phyloP scores from a whole-genome alignment of 2,797 vertebrate species.

The Esox lucius region DNA sequence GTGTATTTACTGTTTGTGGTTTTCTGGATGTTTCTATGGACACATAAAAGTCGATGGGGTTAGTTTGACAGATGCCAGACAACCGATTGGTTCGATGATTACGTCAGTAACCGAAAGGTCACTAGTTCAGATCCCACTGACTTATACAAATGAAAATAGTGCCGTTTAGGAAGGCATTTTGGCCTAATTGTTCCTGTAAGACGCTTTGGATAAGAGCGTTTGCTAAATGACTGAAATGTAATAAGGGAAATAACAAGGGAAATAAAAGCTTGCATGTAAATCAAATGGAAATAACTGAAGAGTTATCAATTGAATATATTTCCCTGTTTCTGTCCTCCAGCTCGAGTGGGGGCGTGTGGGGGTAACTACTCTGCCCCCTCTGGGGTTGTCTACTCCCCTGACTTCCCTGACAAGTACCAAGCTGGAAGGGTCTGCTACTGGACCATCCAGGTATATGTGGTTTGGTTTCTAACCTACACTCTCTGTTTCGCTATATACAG shows the following conservation, averaged over 20 bases:
- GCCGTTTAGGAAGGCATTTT: too few relatives aligned
- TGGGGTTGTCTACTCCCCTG: conserved; percentile 91
- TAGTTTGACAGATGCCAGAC: background rate
- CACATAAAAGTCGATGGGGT: background rate
- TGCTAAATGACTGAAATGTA: background rate
- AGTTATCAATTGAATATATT: background rate
- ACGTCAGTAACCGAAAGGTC: too few relatives aligned
- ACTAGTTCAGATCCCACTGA: too few relatives aligned
- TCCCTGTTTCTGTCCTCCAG: conserved; percentile 60
- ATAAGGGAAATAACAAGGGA: too few relatives aligned
- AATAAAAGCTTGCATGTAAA: background rate
- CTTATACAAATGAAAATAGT: too few relatives aligned
- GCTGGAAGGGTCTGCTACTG: conserved; percentile 91
- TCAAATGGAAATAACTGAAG: background rate
- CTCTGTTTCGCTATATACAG: too few relatives aligned
- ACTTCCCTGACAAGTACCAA: conserved; percentile 90
- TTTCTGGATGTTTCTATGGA: background rate
- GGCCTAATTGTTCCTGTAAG: too few relatives aligned
- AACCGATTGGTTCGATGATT: too few relatives aligned
- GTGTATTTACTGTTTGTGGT: background rate
- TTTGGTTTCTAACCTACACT: too few relatives aligned
- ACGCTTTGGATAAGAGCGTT: background rate
- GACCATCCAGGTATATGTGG: conserved; percentile 78
- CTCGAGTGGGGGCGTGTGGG: conserved; percentile 90
- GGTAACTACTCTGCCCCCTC: conserved; percentile 89